Conservation (phyloP, 2,113 vertebrate genomes). For the Esox niger region DNA sequence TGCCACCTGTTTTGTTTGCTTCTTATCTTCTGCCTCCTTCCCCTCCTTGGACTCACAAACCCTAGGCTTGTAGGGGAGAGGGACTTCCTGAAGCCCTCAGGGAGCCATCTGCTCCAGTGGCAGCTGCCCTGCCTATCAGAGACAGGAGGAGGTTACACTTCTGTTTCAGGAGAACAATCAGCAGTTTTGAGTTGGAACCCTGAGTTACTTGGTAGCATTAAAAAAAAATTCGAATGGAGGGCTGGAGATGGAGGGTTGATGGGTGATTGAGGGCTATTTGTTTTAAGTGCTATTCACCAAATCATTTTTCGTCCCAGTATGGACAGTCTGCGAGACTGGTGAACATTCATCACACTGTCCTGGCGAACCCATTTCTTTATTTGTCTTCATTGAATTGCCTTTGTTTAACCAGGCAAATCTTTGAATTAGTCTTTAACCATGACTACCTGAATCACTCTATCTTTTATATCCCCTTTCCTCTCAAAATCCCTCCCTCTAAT, state of each 20-base stretch:
- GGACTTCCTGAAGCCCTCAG: no score
- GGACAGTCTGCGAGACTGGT: conserved; percentile 44
- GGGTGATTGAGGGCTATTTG: no score
- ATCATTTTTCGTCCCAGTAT: conserved; percentile 23
- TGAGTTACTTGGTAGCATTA: conserved; percentile 22
- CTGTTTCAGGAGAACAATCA: conserved; percentile 30
- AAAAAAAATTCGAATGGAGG: conserved; percentile 25
- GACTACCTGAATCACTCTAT: background rate
- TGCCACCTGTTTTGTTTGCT: background rate
- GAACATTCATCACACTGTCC: conserved; percentile 20
- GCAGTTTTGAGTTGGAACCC: conserved; percentile 18
- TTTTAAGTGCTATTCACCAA: conserved; percentile 50
- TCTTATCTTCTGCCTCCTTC: conserved; percentile 18
- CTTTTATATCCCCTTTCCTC: background rate
- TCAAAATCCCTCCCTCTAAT: background rate
- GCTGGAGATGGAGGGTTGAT: conserved; percentile 30
- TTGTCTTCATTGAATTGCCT: no score
- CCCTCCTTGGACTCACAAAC: background rate
- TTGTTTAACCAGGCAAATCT: no score
- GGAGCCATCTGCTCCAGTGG: no score
- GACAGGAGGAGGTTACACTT: background rate
- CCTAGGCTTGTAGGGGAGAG: no score
- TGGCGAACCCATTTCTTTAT: no score
- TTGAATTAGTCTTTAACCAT: no score
- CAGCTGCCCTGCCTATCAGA: no score